Evolutionary conservation across 2,113 vertebrate species (phyloP).

Genomic region (Myotis davidii): DNA sequence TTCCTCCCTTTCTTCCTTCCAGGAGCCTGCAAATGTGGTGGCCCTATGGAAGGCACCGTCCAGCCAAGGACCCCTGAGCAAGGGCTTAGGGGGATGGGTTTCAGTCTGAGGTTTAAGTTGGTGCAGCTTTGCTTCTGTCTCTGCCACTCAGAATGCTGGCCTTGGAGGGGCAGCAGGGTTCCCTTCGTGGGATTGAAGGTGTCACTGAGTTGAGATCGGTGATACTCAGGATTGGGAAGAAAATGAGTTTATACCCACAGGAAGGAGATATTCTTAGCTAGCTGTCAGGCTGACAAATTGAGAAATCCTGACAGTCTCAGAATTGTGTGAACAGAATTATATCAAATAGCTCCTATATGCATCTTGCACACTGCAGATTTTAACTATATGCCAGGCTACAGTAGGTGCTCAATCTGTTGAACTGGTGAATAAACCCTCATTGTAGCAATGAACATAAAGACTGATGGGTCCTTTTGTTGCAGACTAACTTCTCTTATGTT

Average conservation of each 20-base stretch:
- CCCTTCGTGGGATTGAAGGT: not conserved
- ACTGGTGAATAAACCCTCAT: not conserved
- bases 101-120: not conserved
- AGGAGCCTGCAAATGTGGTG: not conserved
- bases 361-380: not conserved
- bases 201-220: not conserved
- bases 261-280: constrained; percentile 16
- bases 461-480: not conserved
- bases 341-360: not conserved
- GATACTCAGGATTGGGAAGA: not conserved
- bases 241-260: constrained; percentile 10
- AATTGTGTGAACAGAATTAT: not conserved
- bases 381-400: not conserved
- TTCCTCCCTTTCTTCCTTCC: too few species aligned
- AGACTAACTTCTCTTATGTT: not conserved
- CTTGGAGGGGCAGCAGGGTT: not conserved
- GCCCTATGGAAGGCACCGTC: not conserved
- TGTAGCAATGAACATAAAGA: not conserved
- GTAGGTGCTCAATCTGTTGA: not conserved
- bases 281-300: not conserved
- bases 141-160: not conserved
- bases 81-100: not conserved
- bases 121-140: not conserved
- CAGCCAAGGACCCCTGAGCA: not conserved
- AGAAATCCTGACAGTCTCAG: not conserved